These are phyloP conservation scores for Idaea biselata DNA, from an alignment of 2,888 invertebrate genomes.

Conservation along the genomic window DNA sequence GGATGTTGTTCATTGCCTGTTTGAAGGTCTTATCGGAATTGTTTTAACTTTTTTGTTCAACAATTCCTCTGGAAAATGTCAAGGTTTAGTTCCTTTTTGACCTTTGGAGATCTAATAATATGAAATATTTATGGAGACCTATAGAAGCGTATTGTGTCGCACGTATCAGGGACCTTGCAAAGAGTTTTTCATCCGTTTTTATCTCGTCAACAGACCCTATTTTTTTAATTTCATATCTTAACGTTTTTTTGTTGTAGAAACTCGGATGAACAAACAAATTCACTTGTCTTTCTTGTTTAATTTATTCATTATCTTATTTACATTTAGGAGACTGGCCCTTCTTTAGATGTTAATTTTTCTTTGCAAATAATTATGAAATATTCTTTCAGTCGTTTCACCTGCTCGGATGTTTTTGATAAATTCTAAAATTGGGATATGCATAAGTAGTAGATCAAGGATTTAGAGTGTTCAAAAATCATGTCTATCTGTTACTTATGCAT, in stretches of 20 bases:
- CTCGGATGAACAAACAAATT: neutral
- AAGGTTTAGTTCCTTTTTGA: neutral
- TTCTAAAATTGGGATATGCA: too few species aligned
- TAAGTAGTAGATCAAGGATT: too few species aligned
- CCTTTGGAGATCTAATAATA: neutral
- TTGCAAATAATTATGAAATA: neutral
- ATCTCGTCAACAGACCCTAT: neutral
- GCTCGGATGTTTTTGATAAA: neutral
- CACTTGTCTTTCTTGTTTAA: neutral
- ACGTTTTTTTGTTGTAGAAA: neutral
- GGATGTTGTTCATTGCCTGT: slow-evolving; percentile 37
- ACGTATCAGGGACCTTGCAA: neutral
- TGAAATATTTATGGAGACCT: neutral
- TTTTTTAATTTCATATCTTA: neutral
- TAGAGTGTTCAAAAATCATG: too few species aligned
- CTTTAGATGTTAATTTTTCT: neutral
- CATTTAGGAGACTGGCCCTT: neutral
- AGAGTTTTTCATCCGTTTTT: neutral
- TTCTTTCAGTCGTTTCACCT: neutral
- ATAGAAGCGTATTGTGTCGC: neutral
- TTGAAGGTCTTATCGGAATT: slow-evolving; percentile 21
- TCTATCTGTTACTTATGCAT: too few species aligned
- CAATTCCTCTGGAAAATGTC: neutral
- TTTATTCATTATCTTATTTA: neutral
- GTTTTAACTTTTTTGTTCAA: slow-evolving; percentile 7